phyloP scores from a whole-genome alignment of 2,888 invertebrate genomes.

The Pantelozetes paolii region DNA sequence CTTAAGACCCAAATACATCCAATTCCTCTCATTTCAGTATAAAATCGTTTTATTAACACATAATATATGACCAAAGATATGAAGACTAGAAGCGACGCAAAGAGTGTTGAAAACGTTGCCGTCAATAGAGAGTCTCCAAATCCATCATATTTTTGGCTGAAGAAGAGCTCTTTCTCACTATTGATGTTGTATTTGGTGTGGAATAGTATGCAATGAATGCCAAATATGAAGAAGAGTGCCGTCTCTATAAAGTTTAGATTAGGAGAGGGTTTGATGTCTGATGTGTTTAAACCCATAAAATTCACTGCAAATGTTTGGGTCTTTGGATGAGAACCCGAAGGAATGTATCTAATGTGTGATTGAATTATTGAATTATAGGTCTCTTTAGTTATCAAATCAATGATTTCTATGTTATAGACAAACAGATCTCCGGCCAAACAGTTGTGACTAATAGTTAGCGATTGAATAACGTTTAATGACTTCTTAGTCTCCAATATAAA shows the following conservation, averaged over 20 bases:
- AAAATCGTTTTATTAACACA: not conserved
- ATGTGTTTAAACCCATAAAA: not conserved
- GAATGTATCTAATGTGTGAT: not conserved
- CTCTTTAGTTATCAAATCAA: not conserved
- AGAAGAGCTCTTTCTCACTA: not conserved
- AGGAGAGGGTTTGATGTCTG: not conserved
- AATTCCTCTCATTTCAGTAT: not conserved
- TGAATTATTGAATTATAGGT: not conserved
- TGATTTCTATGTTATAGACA: not conserved
- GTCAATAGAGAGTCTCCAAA: not conserved
- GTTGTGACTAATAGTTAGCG: not conserved
- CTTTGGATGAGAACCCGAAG: not conserved
- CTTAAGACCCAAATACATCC: not conserved
- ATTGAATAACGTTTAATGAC: not conserved
- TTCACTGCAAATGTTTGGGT: not conserved
- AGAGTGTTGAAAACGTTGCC: not conserved
- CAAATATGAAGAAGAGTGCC: not conserved
- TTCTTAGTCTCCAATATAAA: not conserved
- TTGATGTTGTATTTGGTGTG: not conserved
- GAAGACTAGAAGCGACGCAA: not conserved
- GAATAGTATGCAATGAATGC: constrained; percentile 1
- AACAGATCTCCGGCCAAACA: not conserved
- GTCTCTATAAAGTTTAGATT: not conserved
- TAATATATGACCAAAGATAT: not conserved
- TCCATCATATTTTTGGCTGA: not conserved